Evolutionary conservation across 2,888 invertebrate genomes (phyloP).

Genomic region (Suillia variegata): DNA sequence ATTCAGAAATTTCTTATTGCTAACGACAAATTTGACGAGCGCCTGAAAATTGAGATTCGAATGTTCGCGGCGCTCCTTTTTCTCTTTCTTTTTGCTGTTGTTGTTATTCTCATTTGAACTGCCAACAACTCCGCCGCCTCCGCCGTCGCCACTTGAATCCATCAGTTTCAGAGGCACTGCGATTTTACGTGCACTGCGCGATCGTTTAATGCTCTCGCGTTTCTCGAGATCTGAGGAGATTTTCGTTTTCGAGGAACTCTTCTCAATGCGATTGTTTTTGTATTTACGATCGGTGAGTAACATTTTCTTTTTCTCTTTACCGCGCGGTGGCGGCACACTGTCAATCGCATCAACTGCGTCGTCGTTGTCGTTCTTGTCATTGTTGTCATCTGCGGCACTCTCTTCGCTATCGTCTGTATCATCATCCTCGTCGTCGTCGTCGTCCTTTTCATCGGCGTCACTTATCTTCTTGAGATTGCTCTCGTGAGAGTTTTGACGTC

Average conservation of each 20-base stretch:
- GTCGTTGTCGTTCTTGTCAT: slow-evolving; percentile 6
- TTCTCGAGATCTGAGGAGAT: slow-evolving; percentile 42
- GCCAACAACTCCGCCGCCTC: too few relatives aligned
- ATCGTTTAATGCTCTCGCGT: slow-evolving; percentile 42
- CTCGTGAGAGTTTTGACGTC: slow-evolving; percentile 10
- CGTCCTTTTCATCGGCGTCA: slow-evolving; percentile 26
- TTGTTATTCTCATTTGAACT: slow-evolving; percentile 12
- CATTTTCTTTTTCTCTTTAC: slow-evolving; percentile 54
- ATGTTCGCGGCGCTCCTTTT: slow-evolving; percentile 34
- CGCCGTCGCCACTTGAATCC: slow-evolving; percentile 11
- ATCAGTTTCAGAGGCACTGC: slow-evolving; percentile 37
- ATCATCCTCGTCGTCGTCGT: slow-evolving; percentile 22
- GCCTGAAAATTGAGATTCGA: slow-evolving; percentile 53
- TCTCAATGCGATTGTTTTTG: slow-evolving; percentile 55
- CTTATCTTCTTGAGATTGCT: not conserved
- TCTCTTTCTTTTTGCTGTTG: slow-evolving; percentile 29
- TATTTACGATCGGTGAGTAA: slow-evolving; percentile 55
- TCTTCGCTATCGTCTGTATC: slow-evolving; percentile 13
- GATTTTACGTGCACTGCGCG: slow-evolving; percentile 45
- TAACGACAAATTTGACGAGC: slow-evolving; percentile 52
- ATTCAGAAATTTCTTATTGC: slow-evolving; percentile 47
- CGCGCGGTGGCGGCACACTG: slow-evolving; percentile 22
- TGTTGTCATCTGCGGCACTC: not conserved
- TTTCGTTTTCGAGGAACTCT: slow-evolving; percentile 55
- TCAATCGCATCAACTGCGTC: slow-evolving; percentile 16